Percentiles rank a stretch among this genome's conserved stretches.
Conservation (phyloP, 2,113 vertebrate genomes). For the Poecilia latipinna region DNA sequence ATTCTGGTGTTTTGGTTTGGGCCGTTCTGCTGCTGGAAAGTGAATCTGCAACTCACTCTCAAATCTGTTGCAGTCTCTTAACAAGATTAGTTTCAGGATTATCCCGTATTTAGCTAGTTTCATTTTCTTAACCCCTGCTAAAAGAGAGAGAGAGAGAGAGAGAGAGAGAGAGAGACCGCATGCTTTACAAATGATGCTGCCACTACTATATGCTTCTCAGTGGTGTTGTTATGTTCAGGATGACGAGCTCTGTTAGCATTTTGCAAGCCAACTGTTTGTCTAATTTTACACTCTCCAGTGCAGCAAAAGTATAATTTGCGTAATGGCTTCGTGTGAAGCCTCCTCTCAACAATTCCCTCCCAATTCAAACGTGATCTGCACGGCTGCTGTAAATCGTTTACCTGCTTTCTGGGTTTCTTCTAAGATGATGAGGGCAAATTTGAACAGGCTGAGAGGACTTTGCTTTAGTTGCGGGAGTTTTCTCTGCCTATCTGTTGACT, state of each 20-base stretch:
- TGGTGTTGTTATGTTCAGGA: background rate
- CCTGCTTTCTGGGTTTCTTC: slow-evolving; percentile 29
- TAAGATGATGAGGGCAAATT: slow-evolving; percentile 25
- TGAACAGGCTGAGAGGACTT: background rate
- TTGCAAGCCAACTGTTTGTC: background rate
- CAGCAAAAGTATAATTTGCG: background rate
- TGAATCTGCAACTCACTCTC: background rate
- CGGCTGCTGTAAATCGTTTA: slow-evolving; percentile 61
- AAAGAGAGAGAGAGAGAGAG: background rate
- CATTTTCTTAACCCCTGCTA: background rate
- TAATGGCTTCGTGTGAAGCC: slow-evolving; percentile 18
- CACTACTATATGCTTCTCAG: background rate
- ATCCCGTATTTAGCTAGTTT: background rate
- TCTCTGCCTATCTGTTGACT: slow-evolving; percentile 3
- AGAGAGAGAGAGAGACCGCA: background rate
- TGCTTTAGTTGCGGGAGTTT: slow-evolving; percentile 5
- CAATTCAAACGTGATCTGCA: slow-evolving; percentile 27
- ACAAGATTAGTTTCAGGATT: background rate
- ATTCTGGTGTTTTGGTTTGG: background rate
- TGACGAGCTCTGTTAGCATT: background rate
- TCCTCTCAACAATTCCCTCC: slow-evolving; percentile 21
- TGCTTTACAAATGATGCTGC: background rate
- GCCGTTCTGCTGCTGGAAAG: background rate
- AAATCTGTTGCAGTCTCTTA: background rate
- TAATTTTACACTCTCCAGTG: no score